phyloP scores from a whole-genome alignment of 2,797 vertebrate genomes.

The Periophthalmus magnuspinnatus region DNA sequence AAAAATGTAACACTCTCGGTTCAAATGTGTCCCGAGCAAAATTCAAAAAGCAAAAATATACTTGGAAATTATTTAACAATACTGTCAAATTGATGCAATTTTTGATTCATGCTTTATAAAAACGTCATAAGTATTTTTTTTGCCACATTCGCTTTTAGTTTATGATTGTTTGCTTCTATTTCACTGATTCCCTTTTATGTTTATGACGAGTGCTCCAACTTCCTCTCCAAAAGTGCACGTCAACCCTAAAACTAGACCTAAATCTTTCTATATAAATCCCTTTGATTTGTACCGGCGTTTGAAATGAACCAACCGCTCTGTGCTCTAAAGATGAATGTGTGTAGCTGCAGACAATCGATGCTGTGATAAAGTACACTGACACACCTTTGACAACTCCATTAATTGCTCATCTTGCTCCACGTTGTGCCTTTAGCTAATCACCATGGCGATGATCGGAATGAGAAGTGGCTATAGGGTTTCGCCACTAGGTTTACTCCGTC shows the following conservation, averaged over 20 bases:
- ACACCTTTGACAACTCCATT: constrained; percentile 44
- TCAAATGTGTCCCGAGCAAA: no score
- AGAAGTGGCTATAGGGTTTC: constrained; percentile 44
- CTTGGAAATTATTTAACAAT: no score
- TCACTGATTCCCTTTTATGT: no score
- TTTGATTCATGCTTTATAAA: background rate
- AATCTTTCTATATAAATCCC: background rate
- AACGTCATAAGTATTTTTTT: no score
- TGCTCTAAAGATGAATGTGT: background rate
- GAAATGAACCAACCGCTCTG: background rate
- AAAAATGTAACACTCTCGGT: no score
- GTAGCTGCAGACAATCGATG: constrained; percentile 35
- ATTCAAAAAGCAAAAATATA: no score
- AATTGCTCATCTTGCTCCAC: constrained; percentile 50
- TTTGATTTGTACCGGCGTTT: background rate
- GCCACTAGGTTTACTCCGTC: constrained; percentile 18
- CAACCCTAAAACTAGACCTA: background rate
- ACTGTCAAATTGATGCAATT: no score
- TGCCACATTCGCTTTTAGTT: no score
- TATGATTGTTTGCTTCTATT: no score
- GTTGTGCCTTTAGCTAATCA: constrained; percentile 50
- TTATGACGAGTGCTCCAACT: constrained; percentile 10
- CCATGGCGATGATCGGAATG: constrained; percentile 58
- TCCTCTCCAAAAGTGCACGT: constrained; percentile 7
- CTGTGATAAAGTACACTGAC: constrained; percentile 36